A percentile compares a stretch with the other conserved stretches of the same genome.
These are phyloP conservation scores for Seira sanloemensis DNA, from an alignment of 2,888 invertebrate genomes.

Conservation along the genomic window DNA sequence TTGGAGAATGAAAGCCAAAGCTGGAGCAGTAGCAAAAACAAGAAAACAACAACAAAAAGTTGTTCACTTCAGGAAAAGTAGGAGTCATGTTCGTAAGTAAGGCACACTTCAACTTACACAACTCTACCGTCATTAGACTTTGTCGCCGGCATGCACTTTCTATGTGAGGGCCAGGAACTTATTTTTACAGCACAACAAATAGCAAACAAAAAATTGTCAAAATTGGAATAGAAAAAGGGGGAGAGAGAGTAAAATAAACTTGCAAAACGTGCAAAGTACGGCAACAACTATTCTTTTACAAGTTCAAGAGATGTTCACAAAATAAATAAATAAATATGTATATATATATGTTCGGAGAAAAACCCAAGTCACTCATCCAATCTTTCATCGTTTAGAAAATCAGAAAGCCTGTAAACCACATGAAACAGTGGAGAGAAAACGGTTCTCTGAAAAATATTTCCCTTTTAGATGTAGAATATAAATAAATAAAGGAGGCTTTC, in stretches of 20 bases:
- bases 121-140: no score
- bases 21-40: neutral
- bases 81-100: no score
- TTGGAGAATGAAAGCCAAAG: no score
- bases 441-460: neutral
- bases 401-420: slow-evolving; percentile 10
- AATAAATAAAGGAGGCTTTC: neutral
- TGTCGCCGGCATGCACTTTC: no score
- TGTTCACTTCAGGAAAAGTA: no score
- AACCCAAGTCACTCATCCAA: slow-evolving; percentile 11
- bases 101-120: no score
- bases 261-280: neutral
- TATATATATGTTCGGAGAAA: no score
- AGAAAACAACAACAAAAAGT: slow-evolving; percentile 3
- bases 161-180: no score
- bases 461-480: neutral
- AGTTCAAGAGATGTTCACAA: no score
- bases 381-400: slow-evolving; percentile 17
- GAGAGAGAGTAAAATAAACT: neutral
- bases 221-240: neutral
- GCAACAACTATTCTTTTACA: neutral
- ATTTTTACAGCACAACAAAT: no score
- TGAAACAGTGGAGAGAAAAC: neutral
- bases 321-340: no score
- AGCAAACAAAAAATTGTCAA: neutral